Evolutionary conservation across 1,140 invertebrate species (phyloP).

Genomic region (Pemphigus obesinymphae): DNA sequence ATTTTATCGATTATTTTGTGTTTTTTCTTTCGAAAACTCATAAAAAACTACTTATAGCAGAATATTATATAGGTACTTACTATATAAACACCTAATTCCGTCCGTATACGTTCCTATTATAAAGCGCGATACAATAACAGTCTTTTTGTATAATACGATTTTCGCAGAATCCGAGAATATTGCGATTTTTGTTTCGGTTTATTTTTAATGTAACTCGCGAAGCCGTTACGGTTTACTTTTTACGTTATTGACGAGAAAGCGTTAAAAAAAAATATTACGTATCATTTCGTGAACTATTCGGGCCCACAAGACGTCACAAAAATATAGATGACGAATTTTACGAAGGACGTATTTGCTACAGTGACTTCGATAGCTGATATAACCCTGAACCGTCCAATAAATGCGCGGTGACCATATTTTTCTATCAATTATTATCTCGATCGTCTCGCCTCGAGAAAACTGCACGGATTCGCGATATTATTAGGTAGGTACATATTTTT

Average conservation of each 20-base stretch:
- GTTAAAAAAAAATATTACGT: background rate
- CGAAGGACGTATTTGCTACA: background rate
- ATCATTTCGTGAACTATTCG: background rate
- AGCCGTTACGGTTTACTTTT: background rate
- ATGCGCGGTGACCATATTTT: background rate
- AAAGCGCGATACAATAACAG: too few relatives aligned
- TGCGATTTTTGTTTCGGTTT: background rate
- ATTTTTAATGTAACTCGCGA: background rate
- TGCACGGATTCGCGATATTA: background rate
- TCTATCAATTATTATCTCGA: background rate
- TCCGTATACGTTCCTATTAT: too few relatives aligned
- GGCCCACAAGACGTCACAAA: background rate
- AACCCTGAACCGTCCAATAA: constrained; percentile 13
- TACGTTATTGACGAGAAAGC: background rate
- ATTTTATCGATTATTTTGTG: too few relatives aligned
- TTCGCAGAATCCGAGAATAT: too few relatives aligned
- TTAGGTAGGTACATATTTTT: background rate
- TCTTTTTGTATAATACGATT: too few relatives aligned
- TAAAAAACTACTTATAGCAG: too few relatives aligned
- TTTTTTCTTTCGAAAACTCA: too few relatives aligned
- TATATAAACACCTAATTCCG: too few relatives aligned
- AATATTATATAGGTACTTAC: too few relatives aligned
- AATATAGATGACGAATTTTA: background rate
- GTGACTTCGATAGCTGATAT: background rate
- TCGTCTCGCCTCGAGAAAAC: background rate